Conservation (phyloP, 2,888 invertebrate species). For the Acleris laterana region DNA sequence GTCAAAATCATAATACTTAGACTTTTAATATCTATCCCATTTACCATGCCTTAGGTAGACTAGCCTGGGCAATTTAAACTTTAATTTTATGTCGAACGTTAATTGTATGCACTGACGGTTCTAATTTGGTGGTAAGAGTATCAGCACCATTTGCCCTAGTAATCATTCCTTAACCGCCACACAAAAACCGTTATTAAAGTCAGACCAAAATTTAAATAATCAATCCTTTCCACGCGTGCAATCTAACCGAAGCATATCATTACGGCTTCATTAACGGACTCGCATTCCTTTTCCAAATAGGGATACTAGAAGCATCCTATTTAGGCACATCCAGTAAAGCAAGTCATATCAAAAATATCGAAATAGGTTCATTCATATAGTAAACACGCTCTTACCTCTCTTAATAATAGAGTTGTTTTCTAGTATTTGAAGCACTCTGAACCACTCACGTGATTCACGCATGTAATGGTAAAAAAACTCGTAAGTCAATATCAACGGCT, state of each 20-base stretch:
- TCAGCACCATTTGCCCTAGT: neutral
- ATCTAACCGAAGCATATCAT: constrained; percentile 1
- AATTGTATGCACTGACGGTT: no score
- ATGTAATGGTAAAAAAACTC: neutral
- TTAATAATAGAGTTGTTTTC: neutral
- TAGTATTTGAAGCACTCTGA: neutral
- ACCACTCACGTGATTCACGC: neutral
- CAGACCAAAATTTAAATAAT: constrained; percentile 4
- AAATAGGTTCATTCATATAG: neutral
- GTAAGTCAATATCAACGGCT: neutral
- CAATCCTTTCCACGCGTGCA: constrained; percentile 3
- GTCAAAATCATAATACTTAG: no score
- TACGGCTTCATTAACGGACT: neutral
- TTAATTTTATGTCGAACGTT: no score
- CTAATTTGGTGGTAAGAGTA: no score
- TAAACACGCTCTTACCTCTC: neutral
- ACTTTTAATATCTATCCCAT: no score
- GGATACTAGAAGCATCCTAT: constrained; percentile 3
- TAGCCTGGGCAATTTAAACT: no score
- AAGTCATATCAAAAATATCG: neutral
- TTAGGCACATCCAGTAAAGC: constrained; percentile 3
- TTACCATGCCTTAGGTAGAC: no score
- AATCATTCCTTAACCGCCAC: constrained; percentile 1
- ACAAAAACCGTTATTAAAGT: constrained; percentile 3
- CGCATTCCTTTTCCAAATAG: constrained; percentile 10